Conservation (phyloP, 2,888 invertebrate species). For the Netelia melanura region DNA sequence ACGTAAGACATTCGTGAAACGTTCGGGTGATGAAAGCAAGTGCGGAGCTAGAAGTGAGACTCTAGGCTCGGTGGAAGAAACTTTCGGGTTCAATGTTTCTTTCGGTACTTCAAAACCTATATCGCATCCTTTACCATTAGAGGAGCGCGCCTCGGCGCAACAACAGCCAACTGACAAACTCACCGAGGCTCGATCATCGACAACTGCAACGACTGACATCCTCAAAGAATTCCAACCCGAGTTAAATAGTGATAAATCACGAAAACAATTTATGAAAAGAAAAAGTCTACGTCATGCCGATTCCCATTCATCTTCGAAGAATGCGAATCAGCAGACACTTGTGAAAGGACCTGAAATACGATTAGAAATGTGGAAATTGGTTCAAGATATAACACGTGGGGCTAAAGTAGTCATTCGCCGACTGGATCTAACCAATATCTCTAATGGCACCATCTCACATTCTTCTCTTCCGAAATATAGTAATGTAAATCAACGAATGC, state of each 20-base stretch:
- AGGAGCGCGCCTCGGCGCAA: background rate
- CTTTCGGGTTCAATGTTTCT: background rate
- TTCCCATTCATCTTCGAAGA: background rate
- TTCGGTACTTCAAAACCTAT: background rate
- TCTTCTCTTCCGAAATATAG: slow-evolving; percentile 49
- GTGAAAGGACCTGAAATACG: slow-evolving; percentile 66
- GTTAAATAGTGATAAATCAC: slow-evolving; percentile 64
- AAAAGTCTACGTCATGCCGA: slow-evolving; percentile 34
- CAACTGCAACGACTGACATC: slow-evolving; percentile 51
- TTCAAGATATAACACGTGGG: slow-evolving; percentile 80
- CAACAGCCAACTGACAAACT: background rate
- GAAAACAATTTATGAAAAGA: slow-evolving; percentile 54
- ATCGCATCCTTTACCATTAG: background rate
- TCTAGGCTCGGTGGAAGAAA: background rate
- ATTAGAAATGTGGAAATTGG: slow-evolving; percentile 80
- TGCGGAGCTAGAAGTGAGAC: background rate
- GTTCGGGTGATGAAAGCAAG: slow-evolving; percentile 24
- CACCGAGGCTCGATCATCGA: background rate
- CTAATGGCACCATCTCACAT: slow-evolving; percentile 59
- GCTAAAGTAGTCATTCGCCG: slow-evolving; percentile 81
- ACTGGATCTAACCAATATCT: slow-evolving; percentile 75
- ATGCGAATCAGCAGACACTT: background rate
- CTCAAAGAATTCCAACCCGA: slow-evolving; percentile 72
- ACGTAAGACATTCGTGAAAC: slow-evolving; percentile 45
- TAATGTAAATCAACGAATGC: slow-evolving; percentile 29